Percentiles rank a stretch among this genome's conserved stretches.
Conservation (phyloP, 2,113 vertebrate genomes). For the Gyps fulvus region DNA sequence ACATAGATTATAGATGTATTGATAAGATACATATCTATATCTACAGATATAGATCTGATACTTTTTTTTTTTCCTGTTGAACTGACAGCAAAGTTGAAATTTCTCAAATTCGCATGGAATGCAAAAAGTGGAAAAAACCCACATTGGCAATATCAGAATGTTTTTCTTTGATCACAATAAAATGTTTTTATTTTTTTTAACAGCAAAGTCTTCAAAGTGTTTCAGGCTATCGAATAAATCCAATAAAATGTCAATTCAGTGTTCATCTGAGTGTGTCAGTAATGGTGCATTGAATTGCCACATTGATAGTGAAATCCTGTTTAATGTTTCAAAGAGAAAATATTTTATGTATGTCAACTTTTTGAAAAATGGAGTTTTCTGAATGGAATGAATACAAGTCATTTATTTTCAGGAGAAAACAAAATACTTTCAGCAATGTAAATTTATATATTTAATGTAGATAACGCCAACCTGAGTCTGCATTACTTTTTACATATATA, state of each 20-base stretch:
- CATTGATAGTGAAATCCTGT: background rate
- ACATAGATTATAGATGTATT: too few relatives aligned
- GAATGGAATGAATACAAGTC: background rate
- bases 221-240: background rate
- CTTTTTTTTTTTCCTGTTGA: accelerated
- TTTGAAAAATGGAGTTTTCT: background rate
- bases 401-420: background rate
- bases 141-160: background rate
- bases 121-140: background rate
- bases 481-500: background rate
- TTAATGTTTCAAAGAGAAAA: background rate
- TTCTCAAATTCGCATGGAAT: background rate
- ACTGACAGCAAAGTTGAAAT: background rate
- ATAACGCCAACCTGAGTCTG: background rate
- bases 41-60: accelerated
- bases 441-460: background rate
- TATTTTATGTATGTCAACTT: background rate
- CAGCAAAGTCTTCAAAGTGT: background rate
- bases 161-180: background rate
- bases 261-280: background rate
- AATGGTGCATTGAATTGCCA: accelerated
- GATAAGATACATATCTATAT: background rate
- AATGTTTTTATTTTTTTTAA: background rate
- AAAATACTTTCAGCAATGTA: background rate
- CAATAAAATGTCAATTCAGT: background rate